Evolutionary conservation across 2,113 vertebrate genomes (phyloP).

Genomic region (Dicentrarchus labrax): DNA sequence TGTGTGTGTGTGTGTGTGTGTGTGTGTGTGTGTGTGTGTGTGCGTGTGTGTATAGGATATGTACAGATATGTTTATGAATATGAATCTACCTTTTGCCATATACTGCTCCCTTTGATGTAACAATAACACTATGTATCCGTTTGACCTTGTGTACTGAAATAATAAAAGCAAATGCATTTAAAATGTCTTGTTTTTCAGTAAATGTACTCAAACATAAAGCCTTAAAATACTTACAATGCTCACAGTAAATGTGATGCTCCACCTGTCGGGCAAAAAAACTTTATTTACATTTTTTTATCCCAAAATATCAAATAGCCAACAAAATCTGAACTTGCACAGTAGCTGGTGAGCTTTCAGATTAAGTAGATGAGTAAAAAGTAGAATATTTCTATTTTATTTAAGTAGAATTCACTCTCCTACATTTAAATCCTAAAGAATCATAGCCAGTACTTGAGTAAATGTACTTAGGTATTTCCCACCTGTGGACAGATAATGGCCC

Average conservation of each 20-base stretch:
- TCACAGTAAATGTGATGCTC: neutral
- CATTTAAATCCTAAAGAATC: neutral
- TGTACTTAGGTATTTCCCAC: neutral
- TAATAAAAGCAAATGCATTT: neutral
- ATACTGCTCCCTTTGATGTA: too few species aligned
- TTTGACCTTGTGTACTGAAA: too few species aligned
- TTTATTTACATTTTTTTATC: too few species aligned
- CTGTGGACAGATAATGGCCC: neutral
- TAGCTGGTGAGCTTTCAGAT: neutral
- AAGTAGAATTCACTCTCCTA: too few species aligned
- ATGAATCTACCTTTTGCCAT: too few species aligned
- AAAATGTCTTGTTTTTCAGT: neutral
- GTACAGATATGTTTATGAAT: too few species aligned
- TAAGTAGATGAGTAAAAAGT: neutral
- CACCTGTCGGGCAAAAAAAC: neutral
- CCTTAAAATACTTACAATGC: neutral
- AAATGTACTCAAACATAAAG: neutral
- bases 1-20: neutral
- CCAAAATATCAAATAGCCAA: neutral
- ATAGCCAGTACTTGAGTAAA: neutral
- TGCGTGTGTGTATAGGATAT: too few species aligned
- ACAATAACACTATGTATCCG: too few species aligned
- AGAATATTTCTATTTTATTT: too few species aligned
- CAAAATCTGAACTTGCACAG: too few species aligned
- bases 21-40: neutral